phyloP scores from a whole-genome alignment of 1,140 invertebrate species.

The Apis florea region DNA sequence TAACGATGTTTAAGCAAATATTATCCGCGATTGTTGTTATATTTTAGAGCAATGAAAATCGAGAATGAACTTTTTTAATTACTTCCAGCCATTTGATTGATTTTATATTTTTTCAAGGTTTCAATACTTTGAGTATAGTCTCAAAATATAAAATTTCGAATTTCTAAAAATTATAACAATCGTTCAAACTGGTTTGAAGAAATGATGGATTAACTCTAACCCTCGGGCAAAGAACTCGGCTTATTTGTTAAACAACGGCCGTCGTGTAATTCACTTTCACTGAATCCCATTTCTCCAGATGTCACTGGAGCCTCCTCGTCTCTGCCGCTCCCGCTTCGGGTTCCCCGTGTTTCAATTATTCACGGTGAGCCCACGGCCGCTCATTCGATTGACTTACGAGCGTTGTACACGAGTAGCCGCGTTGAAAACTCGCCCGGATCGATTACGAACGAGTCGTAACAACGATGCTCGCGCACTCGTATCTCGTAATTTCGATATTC shows the following conservation, averaged over 20 bases:
- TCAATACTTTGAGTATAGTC: too few relatives aligned
- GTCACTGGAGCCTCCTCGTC: not conserved
- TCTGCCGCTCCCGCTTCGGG: not conserved
- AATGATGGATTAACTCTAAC: slow-evolving; percentile 19
- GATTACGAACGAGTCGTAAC: slow-evolving; percentile 39
- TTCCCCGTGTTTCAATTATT: slow-evolving; percentile 40
- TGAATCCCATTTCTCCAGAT: slow-evolving; percentile 40
- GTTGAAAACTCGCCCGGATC: slow-evolving; percentile 50
- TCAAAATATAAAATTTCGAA: not conserved
- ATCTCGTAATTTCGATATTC: slow-evolving; percentile 13
- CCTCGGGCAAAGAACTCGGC: not conserved
- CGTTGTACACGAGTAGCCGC: slow-evolving; percentile 17
- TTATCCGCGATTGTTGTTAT: too few relatives aligned
- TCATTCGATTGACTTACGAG: slow-evolving; percentile 54
- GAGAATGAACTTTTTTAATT: too few relatives aligned
- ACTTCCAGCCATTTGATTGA: too few relatives aligned
- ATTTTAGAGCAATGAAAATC: too few relatives aligned
- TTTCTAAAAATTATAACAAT: not conserved
- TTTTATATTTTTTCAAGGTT: too few relatives aligned
- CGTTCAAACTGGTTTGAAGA: not conserved
- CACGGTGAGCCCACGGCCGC: slow-evolving; percentile 35
- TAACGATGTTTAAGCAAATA: too few relatives aligned
- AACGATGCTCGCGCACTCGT: slow-evolving; percentile 2
- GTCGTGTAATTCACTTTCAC: slow-evolving; percentile 35
- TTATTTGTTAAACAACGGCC: slow-evolving; percentile 41